Evolutionary conservation across 2,888 invertebrate species (phyloP), one percentile per base, ranked within the genome.

Genomic region (Gibbula magus): DNA sequence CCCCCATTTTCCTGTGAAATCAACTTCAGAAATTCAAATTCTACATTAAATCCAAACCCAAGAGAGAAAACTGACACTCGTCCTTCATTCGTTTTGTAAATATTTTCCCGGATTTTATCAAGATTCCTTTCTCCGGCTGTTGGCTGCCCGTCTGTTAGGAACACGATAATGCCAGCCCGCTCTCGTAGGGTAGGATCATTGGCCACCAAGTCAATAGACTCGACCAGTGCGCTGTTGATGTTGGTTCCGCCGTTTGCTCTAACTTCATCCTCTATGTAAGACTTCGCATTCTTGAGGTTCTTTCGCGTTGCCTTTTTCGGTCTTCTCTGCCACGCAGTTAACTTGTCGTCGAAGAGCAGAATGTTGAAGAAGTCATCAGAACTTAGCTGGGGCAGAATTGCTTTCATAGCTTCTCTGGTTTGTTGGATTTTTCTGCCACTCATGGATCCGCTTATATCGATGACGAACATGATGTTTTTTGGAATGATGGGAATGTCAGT

Each of bases 391-490:
- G 93, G 92, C n/a, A 96, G 93, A 82, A 96, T 96, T 73, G 94
- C 94, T 82, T 93, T 92, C 95, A 96, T 96, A 32, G 96, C 96
- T 79, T 94, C 94, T 78, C 80, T 94, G 20, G 96, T 93, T 92
- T 96, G 96, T 29, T 93, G 91, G 61, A 96, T 94, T 93, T 95
- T 95, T 77, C 94, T 93, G 29, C 95, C 96, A 86, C 93, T 93
- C 96, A 96, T 96, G 78, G 96, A 96, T 16, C 96, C 96, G 53
- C 96, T 96, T 0, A 95, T 95, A 90, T 96, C 96, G 88, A 96
- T 93, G 32, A 96, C 95, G 90, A 96, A 96, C 16, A 96, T 94
- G 1, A 95, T 95, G 87, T 95, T 95, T 91, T 96, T 96, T 0
- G 79, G 75, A 25, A 89, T 61, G 0, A 80, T 61, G 7, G 77